A percentile compares a stretch with the other conserved stretches of the same genome.
These are phyloP conservation scores for Phengaris arion DNA, from an alignment of 2,888 invertebrate species.

Conservation along the genomic window DNA sequence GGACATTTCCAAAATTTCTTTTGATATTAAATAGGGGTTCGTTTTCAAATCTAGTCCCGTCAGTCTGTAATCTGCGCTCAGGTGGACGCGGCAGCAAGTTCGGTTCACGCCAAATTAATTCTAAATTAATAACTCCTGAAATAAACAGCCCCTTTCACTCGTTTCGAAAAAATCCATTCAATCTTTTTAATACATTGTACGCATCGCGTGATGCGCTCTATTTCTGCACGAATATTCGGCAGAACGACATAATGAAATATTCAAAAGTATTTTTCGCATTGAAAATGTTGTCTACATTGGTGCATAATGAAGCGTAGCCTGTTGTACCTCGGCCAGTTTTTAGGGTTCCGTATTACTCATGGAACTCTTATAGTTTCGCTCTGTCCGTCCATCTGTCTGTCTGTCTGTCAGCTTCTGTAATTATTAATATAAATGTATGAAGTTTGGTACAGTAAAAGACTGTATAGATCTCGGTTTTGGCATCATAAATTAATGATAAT, in stretches of 20 bases:
- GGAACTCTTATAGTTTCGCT: no score
- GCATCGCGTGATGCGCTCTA: background rate
- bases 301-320: background rate
- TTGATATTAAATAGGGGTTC: background rate
- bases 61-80: background rate
- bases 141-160: slow-evolving; percentile 11
- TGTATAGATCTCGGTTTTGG: no score
- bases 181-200: background rate
- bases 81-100: background rate
- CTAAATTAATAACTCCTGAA: slow-evolving; percentile 14
- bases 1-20: background rate
- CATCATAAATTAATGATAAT: no score
- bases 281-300: background rate
- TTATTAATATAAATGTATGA: no score
- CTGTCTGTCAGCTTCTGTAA: no score
- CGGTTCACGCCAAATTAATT: slow-evolving; percentile 19
- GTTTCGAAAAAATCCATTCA: background rate
- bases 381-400: no score
- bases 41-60: background rate
- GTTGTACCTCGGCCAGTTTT: no score
- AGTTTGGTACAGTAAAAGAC: no score
- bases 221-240: background rate
- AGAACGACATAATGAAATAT: background rate
- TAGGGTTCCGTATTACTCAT: no score
- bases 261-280: background rate